Base-by-base conservation (phyloP, 2,113 vertebrate species). In the Pithys albifrons region DNA sequence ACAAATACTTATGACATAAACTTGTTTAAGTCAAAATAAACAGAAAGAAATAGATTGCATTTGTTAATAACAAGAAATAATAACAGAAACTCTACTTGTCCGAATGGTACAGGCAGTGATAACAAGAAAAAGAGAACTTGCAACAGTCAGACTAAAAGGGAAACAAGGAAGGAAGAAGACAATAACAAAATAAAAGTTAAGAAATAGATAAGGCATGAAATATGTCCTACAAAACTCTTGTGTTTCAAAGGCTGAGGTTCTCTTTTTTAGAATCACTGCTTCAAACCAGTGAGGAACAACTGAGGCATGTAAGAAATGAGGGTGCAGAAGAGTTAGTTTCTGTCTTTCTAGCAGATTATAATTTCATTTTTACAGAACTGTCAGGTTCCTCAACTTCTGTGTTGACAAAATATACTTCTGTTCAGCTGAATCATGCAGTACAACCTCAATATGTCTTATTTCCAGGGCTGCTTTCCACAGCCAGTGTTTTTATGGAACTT, bases 361-460 rank as follows among this genome's bases (percentile, higher is more conserved):
- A 90, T 93, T 97, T 94, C 62, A 96, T 96, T 96, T 97, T 95
- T 89, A 95, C 80, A 94, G 95, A 94, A 96, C 59, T 88, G 54
- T 78, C 95, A 80, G 59, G 92, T 86, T 95, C 94, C 92, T 96
- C 94, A 92, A 23, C 94, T 95, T 96, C 66, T 94, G 87, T 97
- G 93, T 95, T 96, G 96, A 96, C 95, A 97, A 97, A 97, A 97
- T 96, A 94, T 88, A 97, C 92, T 97, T 97, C 96, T 43, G 37
- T 97, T 97, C 94, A 97, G 96, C 97, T 97, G 98, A 97, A 97
- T 97, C 97, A 97, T 66, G 94, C 96, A 94, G 95, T 91, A 93
- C 96, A 97, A 96, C 78, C 80, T 77, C 91, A 97, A 93, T 98
- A 97, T 11, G 89, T 97, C 97, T 97, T 97, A 93, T 86, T 94